These are phyloP conservation scores for Chouioia cunea DNA, from an alignment of 2,888 invertebrate genomes.

Conservation along the genomic window DNA sequence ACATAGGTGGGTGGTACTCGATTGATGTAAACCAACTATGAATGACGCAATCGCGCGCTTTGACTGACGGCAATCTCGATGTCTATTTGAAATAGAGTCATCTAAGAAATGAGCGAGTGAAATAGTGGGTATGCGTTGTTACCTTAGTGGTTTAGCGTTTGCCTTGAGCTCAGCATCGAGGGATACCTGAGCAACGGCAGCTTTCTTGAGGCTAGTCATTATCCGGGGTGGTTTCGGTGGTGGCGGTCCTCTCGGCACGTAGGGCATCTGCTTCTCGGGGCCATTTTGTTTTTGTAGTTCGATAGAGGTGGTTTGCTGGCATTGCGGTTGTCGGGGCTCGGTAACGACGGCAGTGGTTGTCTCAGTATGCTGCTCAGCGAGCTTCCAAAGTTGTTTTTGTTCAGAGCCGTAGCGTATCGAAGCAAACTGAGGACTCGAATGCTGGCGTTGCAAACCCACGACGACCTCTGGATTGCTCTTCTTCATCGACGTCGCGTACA, in stretches of 20 bases:
- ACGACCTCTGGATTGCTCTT: conserved; percentile 31
- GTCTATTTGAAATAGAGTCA: too few relatives aligned
- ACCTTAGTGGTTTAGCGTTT: conserved; percentile 61
- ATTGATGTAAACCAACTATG: too few relatives aligned
- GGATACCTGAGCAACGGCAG: conserved; percentile 46
- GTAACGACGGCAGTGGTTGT: neutral
- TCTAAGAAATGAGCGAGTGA: too few relatives aligned
- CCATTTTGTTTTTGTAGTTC: conserved; percentile 4
- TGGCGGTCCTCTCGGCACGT: conserved; percentile 48
- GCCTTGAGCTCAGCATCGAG: conserved; percentile 36
- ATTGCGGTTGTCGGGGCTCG: conserved; percentile 31
- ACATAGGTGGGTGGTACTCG: too few relatives aligned
- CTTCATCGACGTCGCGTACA: conserved; percentile 47
- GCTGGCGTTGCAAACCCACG: conserved; percentile 57
- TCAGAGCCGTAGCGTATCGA: conserved; percentile 16
- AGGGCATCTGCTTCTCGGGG: conserved; percentile 34
- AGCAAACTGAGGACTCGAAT: conserved; percentile 57
- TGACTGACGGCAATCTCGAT: too few relatives aligned
- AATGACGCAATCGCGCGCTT: too few relatives aligned
- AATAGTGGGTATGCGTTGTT: conserved; percentile 5
- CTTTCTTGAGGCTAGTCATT: conserved; percentile 60
- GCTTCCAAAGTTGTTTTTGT: conserved; percentile 42
- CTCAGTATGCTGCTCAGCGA: conserved; percentile 3
- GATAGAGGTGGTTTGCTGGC: neutral
- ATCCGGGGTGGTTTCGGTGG: conserved; percentile 63